Percentiles rank a stretch among this genome's conserved stretches.
Evolutionary conservation across 2,113 vertebrate species (phyloP).

Genomic region (Anser cygnoides): DNA sequence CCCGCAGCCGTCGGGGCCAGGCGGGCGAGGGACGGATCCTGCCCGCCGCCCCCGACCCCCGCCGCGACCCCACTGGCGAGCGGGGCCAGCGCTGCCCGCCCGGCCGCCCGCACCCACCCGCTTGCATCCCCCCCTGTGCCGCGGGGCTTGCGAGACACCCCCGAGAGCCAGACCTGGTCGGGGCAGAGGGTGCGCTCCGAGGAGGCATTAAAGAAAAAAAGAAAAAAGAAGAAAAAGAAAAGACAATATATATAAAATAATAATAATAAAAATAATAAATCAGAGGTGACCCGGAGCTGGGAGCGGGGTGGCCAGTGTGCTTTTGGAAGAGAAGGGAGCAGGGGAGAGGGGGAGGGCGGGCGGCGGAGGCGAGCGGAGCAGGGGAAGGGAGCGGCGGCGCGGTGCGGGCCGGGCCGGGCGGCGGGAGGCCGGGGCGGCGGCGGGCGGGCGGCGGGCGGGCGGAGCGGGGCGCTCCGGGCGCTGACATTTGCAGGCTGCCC

Average conservation of each 20-base stretch:
- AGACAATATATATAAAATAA: too few relatives aligned
- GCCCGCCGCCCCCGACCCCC: neutral
- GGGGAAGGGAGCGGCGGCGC: neutral
- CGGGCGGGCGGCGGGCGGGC: constrained; percentile 48
- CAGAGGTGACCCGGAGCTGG: neutral
- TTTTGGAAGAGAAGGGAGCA: constrained; percentile 18
- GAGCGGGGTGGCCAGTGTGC: neutral
- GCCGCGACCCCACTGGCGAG: neutral
- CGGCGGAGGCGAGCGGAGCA: constrained; percentile 1
- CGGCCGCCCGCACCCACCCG: neutral
- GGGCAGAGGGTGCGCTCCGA: neutral
- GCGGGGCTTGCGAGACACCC: neutral
- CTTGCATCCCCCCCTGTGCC: neutral
- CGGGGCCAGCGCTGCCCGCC: neutral
- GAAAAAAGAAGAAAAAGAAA: neutral
- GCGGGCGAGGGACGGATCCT: neutral
- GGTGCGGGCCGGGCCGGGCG: neutral
- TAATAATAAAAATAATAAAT: neutral
- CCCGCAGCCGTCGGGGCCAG: neutral
- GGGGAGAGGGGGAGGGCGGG: neutral
- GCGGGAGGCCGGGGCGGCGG: constrained; percentile 48
- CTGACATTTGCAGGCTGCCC: constrained; percentile 86
- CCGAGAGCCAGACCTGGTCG: neutral
- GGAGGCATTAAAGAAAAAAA: neutral
- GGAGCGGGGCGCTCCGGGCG: constrained; percentile 73